A percentile compares a stretch with the other conserved stretches of the same genome.
Evolutionary conservation across 1,140 invertebrate species (phyloP).

Genomic region (Rhopalosiphum padi): DNA sequence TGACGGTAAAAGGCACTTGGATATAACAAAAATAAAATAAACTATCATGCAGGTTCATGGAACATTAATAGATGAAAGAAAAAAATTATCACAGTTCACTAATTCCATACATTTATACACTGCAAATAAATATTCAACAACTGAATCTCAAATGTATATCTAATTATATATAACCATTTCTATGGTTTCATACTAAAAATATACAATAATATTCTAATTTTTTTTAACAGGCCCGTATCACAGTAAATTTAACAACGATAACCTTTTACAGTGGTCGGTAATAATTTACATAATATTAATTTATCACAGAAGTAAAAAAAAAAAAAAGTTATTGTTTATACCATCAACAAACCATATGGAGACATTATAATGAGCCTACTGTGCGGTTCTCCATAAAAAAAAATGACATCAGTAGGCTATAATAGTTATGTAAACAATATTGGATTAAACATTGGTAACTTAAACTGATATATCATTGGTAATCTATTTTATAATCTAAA

Average conservation of each 20-base stretch:
- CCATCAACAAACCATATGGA: constrained; percentile 45
- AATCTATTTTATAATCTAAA: constrained; percentile 48
- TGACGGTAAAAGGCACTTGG: constrained; percentile 53
- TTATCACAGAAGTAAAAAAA: constrained; percentile 55
- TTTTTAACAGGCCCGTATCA: constrained; percentile 44
- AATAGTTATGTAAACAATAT: constrained; percentile 45
- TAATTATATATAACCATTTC: background rate
- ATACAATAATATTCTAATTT: constrained; percentile 40
- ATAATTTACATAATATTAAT: constrained; percentile 50
- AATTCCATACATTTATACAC: constrained; percentile 49
- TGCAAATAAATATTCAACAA: constrained; percentile 22
- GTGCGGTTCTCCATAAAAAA: constrained; percentile 21
- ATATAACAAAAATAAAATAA: constrained; percentile 43
- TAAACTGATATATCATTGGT: constrained; percentile 44
- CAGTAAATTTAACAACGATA: constrained; percentile 54
- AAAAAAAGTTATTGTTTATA: constrained; percentile 51
- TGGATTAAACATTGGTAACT: constrained; percentile 49
- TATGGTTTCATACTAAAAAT: constrained; percentile 41
- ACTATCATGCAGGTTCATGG: constrained; percentile 24
- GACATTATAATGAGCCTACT: constrained; percentile 42
- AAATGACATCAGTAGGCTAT: constrained; percentile 33
- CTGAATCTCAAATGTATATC: background rate
- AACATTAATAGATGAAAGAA: constrained; percentile 40
- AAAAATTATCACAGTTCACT: constrained; percentile 53
- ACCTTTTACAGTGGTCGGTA: constrained; percentile 45